These are phyloP conservation scores for Dusona sp. DNA, from an alignment of 2,888 invertebrate genomes.

Conservation along the genomic window DNA sequence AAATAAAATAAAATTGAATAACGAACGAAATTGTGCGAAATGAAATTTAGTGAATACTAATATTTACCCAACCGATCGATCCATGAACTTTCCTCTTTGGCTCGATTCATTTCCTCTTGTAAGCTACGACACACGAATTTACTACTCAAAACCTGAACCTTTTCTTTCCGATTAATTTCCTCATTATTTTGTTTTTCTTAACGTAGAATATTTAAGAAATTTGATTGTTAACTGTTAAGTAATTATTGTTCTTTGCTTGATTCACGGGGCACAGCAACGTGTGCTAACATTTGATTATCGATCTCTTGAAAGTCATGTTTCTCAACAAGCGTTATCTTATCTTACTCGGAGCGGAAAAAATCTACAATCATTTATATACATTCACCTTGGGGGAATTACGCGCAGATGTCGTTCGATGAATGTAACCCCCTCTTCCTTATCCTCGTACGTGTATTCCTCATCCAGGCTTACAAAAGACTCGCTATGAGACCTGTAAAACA, in stretches of 20 bases:
- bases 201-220: not conserved
- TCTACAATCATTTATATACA: not conserved
- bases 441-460: constrained; percentile 92
- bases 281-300: not conserved
- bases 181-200: not conserved
- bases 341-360: not conserved
- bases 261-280: not conserved
- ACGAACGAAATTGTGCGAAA: not conserved
- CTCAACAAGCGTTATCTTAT: not conserved
- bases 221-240: not conserved
- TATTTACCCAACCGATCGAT: constrained; percentile 63
- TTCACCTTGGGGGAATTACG: constrained; percentile 86
- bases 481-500: constrained; percentile 55
- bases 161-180: not conserved
- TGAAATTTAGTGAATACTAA: not conserved
- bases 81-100: constrained; percentile 54
- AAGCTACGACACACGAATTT: constrained; percentile 6
- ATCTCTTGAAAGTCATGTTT: not conserved
- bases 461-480: constrained; percentile 87
- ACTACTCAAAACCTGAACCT: not conserved
- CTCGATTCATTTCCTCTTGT: constrained; percentile 52
- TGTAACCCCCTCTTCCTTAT: constrained; percentile 89
- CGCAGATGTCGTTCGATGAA: constrained; percentile 89
- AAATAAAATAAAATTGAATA: not conserved
- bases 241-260: not conserved